Percentiles rank a stretch among this genome's conserved stretches.
These are phyloP conservation scores for Amphipyra berbera DNA, from an alignment of 2,888 invertebrate species.

Conservation along the genomic window DNA sequence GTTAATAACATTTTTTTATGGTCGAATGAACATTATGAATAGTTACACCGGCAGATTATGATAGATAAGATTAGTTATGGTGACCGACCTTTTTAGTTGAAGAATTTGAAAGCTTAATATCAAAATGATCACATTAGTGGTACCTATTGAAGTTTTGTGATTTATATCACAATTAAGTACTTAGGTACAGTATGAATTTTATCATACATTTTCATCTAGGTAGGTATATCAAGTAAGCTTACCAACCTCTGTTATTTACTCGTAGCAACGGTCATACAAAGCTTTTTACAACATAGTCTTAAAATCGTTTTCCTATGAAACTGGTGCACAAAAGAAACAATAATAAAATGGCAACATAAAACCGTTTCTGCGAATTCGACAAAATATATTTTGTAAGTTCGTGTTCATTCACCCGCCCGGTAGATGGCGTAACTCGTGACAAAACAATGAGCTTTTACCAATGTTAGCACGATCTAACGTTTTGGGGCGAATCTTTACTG, in stretches of 20 bases:
- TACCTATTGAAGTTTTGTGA: slow-evolving; percentile 16
- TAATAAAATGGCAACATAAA: slow-evolving; percentile 13
- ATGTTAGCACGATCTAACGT: slow-evolving; percentile 51
- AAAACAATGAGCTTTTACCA: slow-evolving; percentile 71
- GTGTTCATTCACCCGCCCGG: slow-evolving; percentile 51
- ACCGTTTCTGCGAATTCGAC: slow-evolving; percentile 22
- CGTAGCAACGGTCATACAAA: slow-evolving; percentile 8
- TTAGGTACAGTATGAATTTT: no score
- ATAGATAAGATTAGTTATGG: slow-evolving; percentile 68
- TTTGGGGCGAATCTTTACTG: slow-evolving; percentile 66
- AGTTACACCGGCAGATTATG: slow-evolving; percentile 64
- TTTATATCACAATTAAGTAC: slow-evolving; percentile 8
- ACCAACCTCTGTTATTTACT: neutral
- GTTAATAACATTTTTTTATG: slow-evolving; percentile 68
- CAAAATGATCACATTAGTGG: slow-evolving; percentile 45
- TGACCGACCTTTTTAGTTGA: slow-evolving; percentile 61
- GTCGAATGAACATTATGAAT: slow-evolving; percentile 58
- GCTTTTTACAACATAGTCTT: slow-evolving; percentile 11
- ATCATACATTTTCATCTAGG: no score
- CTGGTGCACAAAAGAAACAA: slow-evolving; percentile 2
- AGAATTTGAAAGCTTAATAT: slow-evolving; percentile 55
- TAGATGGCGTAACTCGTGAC: slow-evolving; percentile 80
- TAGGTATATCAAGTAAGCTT: no score
- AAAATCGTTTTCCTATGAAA: slow-evolving; percentile 8
- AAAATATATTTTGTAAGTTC: slow-evolving; percentile 31